A percentile compares a stretch with the other conserved stretches of the same genome.
Conservation (phyloP, 2,888 invertebrate species). For the Coelopa pilipes region DNA sequence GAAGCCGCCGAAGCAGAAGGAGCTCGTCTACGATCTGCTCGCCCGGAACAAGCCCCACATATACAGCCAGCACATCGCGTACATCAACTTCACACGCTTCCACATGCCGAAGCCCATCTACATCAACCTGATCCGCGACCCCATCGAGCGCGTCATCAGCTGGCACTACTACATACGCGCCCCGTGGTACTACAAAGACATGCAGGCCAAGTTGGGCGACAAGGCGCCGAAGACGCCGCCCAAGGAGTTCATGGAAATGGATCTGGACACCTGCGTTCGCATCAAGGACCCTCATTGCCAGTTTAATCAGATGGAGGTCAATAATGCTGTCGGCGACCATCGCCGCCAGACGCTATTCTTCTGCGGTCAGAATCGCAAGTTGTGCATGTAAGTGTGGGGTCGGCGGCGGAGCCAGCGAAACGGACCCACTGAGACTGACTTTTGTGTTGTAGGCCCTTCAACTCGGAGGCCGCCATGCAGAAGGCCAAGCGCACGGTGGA, state of each 20-base stretch:
- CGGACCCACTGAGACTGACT: conserved; percentile 42
- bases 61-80: conserved; percentile 89
- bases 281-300: conserved; percentile 83
- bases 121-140: conserved; percentile 89
- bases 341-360: conserved; percentile 88
- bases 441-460: conserved; percentile 77
- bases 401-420: neutral
- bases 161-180: conserved; percentile 93
- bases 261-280: conserved; percentile 86
- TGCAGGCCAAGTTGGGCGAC: conserved; percentile 72
- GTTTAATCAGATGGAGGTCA: conserved; percentile 81
- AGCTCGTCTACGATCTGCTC: conserved; percentile 74
- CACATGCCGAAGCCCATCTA: conserved; percentile 86
- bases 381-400: conserved; percentile 76
- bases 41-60: conserved; percentile 81
- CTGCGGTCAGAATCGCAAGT: conserved; percentile 83
- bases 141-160: conserved; percentile 88
- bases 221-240: conserved; percentile 52
- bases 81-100: conserved; percentile 85
- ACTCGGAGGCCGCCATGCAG: conserved; percentile 82
- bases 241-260: conserved; percentile 82
- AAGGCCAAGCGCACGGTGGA: conserved; percentile 87
- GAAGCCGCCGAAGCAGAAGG: conserved; percentile 79
- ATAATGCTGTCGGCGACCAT: conserved; percentile 86
- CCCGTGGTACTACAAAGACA: conserved; percentile 84